Evolutionary conservation across 2,797 vertebrate species (phyloP).

Genomic region (Chelidonichthys spinosus): DNA sequence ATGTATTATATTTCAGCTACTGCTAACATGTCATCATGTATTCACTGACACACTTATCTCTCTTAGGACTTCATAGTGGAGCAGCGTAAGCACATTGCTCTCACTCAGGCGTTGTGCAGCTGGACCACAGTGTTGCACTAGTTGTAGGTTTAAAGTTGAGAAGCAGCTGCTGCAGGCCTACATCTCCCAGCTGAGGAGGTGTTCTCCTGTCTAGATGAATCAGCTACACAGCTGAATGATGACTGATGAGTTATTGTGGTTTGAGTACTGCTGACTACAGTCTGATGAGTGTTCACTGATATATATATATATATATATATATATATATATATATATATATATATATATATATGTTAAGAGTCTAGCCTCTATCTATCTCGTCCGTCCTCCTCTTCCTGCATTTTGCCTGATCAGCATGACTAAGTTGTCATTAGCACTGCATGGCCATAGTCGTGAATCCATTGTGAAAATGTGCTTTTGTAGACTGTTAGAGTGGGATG

Average conservation of each 20-base stretch:
- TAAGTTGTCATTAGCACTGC: background rate
- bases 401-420: conserved; percentile 30
- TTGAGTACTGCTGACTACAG: background rate
- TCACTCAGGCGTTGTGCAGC: background rate
- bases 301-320: too few species aligned
- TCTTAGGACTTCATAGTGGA: background rate
- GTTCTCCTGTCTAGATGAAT: background rate
- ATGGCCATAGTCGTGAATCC: background rate
- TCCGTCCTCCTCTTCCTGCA: background rate
- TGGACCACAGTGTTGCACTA: background rate
- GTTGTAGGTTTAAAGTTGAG: background rate
- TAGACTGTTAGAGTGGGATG: background rate
- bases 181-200: background rate
- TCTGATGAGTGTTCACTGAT: background rate
- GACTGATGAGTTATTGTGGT: background rate
- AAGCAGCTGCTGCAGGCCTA: background rate
- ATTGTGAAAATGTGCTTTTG: background rate
- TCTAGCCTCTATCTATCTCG: background rate
- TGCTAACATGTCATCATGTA: background rate
- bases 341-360: background rate
- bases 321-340: background rate
- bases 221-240: background rate
- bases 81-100: background rate
- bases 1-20: background rate
- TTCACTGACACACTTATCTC: background rate